Conservation (phyloP, 1,140 invertebrate genomes). For the Nasonia giraulti region DNA sequence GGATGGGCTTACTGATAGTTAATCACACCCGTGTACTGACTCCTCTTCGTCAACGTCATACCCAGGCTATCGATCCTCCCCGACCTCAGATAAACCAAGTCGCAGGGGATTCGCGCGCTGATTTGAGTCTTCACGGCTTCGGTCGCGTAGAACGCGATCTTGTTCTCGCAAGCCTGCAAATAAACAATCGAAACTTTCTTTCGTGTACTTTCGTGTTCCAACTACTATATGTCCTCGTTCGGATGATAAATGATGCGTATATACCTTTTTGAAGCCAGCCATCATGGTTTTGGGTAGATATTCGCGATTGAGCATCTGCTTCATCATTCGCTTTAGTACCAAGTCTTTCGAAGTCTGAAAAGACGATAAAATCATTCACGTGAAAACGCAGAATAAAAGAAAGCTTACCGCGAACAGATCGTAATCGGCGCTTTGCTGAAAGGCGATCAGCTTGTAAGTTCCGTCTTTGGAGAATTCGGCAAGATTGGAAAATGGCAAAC, state of each 20-base stretch:
- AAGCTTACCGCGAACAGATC: conserved; percentile 52
- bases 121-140: conserved; percentile 19
- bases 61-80: conserved; percentile 44
- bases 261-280: not conserved
- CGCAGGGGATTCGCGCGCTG: conserved; percentile 40
- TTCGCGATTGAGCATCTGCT: not conserved
- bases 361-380: not conserved
- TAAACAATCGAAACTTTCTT: not conserved
- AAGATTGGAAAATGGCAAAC: conserved; percentile 57
- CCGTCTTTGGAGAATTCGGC: conserved; percentile 55
- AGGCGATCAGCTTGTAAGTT: conserved; percentile 57
- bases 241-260: no score
- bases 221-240: no score
- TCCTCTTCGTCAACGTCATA: conserved; percentile 44
- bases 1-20: conserved; percentile 52
- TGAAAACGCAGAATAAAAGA: not conserved
- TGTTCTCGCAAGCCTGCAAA: not conserved
- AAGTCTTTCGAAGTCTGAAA: not conserved
- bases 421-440: conserved; percentile 54
- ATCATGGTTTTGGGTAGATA: not conserved
- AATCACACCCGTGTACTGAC: conserved; percentile 50
- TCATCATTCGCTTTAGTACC: not conserved
- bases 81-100: conserved; percentile 24
- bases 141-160: conserved; percentile 27
- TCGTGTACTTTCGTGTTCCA: not conserved